phyloP scores from a whole-genome alignment of 53 echinoderm and acorn worm species.

The Glandiceps talaboti region DNA sequence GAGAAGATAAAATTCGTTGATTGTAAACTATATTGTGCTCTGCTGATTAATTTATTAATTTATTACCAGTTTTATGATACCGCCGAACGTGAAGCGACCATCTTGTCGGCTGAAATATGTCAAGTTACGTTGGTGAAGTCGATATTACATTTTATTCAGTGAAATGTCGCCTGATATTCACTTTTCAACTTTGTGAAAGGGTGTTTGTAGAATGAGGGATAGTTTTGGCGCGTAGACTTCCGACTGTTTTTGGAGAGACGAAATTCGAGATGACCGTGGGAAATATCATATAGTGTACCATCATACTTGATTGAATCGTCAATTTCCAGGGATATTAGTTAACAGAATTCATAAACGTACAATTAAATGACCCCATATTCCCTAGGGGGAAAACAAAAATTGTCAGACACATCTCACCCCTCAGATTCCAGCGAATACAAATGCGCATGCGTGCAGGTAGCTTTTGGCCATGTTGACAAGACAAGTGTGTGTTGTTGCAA shows the following conservation, averaged over 20 bases:
- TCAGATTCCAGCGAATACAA: background rate
- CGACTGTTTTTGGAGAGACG: background rate
- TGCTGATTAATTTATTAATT: too few species aligned
- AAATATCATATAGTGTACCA: background rate
- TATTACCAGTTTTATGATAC: background rate
- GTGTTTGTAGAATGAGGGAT: background rate
- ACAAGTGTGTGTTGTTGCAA: background rate
- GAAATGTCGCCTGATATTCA: too few species aligned
- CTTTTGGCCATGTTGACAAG: background rate
- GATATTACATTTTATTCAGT: too few species aligned
- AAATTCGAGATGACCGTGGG: background rate
- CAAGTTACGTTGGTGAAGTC: too few species aligned
- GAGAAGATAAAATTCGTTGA: background rate
- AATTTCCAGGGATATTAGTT: background rate
- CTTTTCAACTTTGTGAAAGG: background rate
- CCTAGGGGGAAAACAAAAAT: background rate
- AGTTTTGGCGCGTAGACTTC: background rate
- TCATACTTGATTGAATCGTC: background rate
- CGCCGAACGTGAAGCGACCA: too few species aligned
- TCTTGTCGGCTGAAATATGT: too few species aligned
- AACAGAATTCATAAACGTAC: background rate
- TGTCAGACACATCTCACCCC: background rate
- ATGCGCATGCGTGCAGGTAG: background rate
- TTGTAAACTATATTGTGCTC: too few species aligned
- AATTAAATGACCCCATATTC: background rate